phyloP scores from a whole-genome alignment of 2,888 invertebrate species.

The Temnothorax rugatulus region DNA sequence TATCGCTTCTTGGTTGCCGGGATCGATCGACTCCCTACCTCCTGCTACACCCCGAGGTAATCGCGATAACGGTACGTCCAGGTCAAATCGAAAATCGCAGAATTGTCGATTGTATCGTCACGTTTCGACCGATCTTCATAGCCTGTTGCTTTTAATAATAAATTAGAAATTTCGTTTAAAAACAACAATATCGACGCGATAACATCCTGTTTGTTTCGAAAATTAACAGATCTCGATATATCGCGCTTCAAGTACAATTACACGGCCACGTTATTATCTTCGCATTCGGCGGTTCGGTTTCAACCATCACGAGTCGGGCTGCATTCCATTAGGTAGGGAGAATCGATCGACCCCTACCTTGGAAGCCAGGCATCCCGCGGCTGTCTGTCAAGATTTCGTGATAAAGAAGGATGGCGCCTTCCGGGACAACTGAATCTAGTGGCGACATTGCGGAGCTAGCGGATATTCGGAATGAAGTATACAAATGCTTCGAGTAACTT shows the following conservation, averaged over 20 bases:
- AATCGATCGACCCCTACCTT: conserved; percentile 44
- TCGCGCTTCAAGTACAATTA: not conserved
- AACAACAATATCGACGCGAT: not conserved
- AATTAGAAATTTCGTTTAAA: not conserved
- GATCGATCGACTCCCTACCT: conserved; percentile 46
- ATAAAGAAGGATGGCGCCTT: conserved; percentile 41
- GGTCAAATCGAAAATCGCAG: not conserved
- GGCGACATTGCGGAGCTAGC: conserved; percentile 20
- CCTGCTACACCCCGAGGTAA: not conserved
- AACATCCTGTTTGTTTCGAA: not conserved
- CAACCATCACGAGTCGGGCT: conserved; percentile 5
- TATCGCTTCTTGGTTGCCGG: conserved; percentile 51
- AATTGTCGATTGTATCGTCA: not conserved
- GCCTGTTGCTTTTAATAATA: not conserved
- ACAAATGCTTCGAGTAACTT: conserved; percentile 40
- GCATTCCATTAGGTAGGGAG: conserved; percentile 38
- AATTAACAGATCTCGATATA: not conserved
- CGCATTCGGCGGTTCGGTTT: not conserved
- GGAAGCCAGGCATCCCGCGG: conserved; percentile 17
- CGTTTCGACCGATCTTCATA: not conserved
- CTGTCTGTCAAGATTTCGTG: conserved; percentile 50
- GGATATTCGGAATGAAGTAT: conserved; percentile 18
- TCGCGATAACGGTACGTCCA: not conserved
- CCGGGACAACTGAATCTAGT: conserved; percentile 10
- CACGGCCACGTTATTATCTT: not conserved